A percentile compares a stretch with the other conserved stretches of the same genome.
These are phyloP conservation scores for Macheiramphus alcinus DNA, from an alignment of 2,113 vertebrate genomes.

Conservation along the genomic window DNA sequence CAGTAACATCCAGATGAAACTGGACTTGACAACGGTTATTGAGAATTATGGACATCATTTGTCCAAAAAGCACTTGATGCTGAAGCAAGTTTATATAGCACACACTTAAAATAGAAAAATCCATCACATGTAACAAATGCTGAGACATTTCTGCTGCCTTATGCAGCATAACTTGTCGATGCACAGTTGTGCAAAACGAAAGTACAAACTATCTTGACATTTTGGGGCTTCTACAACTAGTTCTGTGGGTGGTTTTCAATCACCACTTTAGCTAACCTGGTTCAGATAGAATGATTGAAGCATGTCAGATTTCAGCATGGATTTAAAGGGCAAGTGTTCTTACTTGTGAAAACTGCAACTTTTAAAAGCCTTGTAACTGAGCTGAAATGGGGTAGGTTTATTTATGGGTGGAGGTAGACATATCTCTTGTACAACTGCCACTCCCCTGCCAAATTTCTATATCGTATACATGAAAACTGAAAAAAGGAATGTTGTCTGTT, in stretches of 20 bases:
- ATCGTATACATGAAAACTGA: not conserved
- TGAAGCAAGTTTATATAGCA: not conserved
- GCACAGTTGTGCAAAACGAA: not conserved
- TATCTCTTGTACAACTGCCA: not conserved
- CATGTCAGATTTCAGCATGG: not conserved
- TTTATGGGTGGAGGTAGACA: not conserved
- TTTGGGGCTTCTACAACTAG: not conserved
- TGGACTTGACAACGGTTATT: not conserved
- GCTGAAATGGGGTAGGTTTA: not conserved
- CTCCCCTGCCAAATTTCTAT: not conserved
- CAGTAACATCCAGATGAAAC: not conserved
- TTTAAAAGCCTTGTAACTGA: not conserved
- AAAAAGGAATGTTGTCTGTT: not conserved
- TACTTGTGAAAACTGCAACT: not conserved
- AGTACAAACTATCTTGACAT: not conserved
- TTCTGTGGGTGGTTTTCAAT: not conserved
- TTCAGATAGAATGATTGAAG: not conserved
- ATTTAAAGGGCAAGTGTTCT: not conserved
- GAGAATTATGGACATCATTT: not conserved
- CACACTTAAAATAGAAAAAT: not conserved
- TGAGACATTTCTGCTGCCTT: not conserved
- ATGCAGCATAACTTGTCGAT: not conserved
- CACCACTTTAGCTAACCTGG: not conserved
- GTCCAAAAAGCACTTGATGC: not conserved
- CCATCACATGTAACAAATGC: not conserved